Conservation (phyloP, 2,113 vertebrate genomes). For the human region DNA sequence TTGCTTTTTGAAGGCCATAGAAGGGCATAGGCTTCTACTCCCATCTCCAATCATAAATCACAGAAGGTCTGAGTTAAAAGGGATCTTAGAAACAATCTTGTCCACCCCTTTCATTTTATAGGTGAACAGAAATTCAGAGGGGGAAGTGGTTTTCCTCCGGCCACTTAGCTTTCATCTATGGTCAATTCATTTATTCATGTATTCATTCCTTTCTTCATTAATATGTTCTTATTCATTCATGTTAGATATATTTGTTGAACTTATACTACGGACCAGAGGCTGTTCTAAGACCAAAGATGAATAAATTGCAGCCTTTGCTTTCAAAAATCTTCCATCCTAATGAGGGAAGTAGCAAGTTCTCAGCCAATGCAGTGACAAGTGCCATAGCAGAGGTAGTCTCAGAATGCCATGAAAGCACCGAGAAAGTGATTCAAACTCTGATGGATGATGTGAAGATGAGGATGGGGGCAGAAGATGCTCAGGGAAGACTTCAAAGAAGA, state of each 20-base stretch:
- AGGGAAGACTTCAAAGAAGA: slow-evolving; percentile 41
- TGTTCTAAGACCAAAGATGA: slow-evolving; percentile 36
- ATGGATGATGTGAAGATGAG: neutral
- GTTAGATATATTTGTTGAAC: neutral
- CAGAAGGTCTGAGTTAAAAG: neutral
- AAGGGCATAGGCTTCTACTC: neutral
- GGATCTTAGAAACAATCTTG: neutral
- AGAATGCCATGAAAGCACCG: neutral
- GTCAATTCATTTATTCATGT: neutral
- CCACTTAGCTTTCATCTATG: neutral
- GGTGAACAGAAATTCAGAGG: neutral
- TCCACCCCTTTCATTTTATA: neutral
- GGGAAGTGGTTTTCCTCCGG: neutral
- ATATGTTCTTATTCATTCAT: neutral
- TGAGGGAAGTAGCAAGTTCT: neutral
- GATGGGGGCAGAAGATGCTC: too few relatives aligned
- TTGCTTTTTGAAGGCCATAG: slow-evolving; percentile 41
- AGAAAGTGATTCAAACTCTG: neutral
- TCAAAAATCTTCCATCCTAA: neutral
- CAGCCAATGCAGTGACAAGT: neutral
- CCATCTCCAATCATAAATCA: neutral
- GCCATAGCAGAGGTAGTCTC: neutral
- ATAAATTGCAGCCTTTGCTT: slow-evolving; percentile 2
- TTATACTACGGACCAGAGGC: neutral
- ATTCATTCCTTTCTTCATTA: neutral